These are phyloP conservation scores for Elaphurus davidianus DNA, from an alignment of 2,113 vertebrate genomes.

Conservation along the genomic window DNA sequence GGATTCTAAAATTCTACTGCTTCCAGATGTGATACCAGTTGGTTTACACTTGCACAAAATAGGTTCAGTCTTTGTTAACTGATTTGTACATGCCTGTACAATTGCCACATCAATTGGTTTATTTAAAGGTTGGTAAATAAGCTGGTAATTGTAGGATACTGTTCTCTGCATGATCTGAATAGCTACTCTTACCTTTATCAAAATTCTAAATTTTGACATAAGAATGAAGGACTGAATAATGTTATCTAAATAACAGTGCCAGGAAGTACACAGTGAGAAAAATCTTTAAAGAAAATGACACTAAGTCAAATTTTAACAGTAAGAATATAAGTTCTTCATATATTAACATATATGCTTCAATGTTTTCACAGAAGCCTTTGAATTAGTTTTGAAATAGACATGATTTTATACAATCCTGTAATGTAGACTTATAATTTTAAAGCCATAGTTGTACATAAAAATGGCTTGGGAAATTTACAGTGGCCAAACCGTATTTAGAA, in stretches of 20 bases:
- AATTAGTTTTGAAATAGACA: conserved; percentile 23
- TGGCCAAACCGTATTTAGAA: conserved; percentile 1
- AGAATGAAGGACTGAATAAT: conserved; percentile 36
- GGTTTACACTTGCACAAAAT: background rate
- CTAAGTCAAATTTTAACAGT: background rate
- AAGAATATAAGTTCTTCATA: background rate
- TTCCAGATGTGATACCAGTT: background rate
- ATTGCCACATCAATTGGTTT: conserved; percentile 8
- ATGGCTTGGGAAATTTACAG: background rate
- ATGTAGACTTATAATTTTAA: background rate
- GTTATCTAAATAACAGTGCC: conserved; percentile 11
- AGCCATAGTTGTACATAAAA: conserved; percentile 10
- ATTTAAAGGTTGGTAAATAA: conserved; percentile 42
- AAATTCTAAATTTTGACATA: conserved; percentile 34
- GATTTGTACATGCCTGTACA: conserved; percentile 29
- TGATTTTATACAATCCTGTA: background rate
- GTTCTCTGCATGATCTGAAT: conserved; percentile 17
- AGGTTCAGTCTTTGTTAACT: background rate
- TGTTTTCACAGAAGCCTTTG: background rate
- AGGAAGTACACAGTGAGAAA: conserved; percentile 11
- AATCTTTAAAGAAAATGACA: background rate
- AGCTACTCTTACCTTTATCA: conserved; percentile 46
- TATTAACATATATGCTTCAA: background rate
- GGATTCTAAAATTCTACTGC: conserved; percentile 7
- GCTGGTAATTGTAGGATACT: background rate